Evolutionary conservation across 1,140 invertebrate genomes (phyloP).

Genomic region (Plectrocnemia conspersa): DNA sequence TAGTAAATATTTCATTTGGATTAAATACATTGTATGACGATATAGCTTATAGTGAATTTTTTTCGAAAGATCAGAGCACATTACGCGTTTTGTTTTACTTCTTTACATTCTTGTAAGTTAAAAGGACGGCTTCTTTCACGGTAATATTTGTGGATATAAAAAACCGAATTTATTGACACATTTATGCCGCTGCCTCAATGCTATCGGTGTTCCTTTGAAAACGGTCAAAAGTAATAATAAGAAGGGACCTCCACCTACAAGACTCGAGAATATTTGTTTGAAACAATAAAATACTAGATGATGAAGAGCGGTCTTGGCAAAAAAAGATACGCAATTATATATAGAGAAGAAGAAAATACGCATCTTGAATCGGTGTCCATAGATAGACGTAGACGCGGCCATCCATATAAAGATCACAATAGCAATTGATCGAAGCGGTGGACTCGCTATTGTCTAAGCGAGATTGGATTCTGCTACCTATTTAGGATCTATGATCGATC

Average conservation of each 20-base stretch:
- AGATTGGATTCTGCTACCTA: conserved; percentile 7
- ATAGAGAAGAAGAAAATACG: background rate
- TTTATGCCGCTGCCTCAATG: background rate
- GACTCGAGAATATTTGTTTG: too few relatives aligned
- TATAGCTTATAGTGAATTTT: too few relatives aligned
- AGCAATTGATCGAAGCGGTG: conserved; percentile 20
- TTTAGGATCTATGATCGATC: conserved; percentile 22
- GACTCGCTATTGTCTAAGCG: conserved; percentile 19
- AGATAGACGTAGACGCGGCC: conserved; percentile 8
- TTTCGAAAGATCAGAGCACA: too few relatives aligned
- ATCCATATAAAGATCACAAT: conserved; percentile 34
- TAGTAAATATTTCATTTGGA: too few relatives aligned
- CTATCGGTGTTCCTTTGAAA: too few relatives aligned
- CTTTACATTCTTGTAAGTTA: background rate
- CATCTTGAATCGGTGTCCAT: conserved; percentile 11
- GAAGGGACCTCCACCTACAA: too few relatives aligned
- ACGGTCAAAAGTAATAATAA: too few relatives aligned
- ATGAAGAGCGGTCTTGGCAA: too few relatives aligned
- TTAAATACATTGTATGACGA: too few relatives aligned
- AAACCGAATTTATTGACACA: background rate
- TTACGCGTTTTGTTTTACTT: background rate
- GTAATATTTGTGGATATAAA: background rate
- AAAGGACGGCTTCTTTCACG: background rate
- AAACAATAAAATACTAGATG: too few relatives aligned
- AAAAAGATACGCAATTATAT: background rate